Evolutionary conservation across 2,113 vertebrate species (phyloP), one percentile per base, ranked within the genome.

Genomic region (Catagonus wagneri): DNA sequence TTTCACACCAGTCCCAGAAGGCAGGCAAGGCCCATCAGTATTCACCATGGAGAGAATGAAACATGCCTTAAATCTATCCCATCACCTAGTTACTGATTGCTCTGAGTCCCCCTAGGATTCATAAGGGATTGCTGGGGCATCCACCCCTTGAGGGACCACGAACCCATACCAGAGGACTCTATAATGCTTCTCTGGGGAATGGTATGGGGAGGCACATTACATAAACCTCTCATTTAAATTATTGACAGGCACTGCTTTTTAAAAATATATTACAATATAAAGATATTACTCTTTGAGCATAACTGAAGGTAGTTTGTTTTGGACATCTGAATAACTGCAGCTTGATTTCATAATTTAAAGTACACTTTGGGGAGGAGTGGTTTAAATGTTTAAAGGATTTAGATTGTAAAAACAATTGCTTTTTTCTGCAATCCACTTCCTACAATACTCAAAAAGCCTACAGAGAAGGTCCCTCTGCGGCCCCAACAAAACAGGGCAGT

Each of bases 321-420:
- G 56, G 27, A 74, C 63, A 94, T 86, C 54, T 69, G 50, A 95
- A 74, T 79, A 95, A 78, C 13, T 72, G 22, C 12, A 79, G 2
- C 27, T 89, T 92, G 23, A 22, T 83, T 97, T 79, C 86, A 20
- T 87, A 52, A 60, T 14, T 50, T 80, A 50, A 94, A 68, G 19
- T 39, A 36, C 58, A 19, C 44, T 90, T 91, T 92, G 9, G 12
- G 71, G 50, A 76, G 44, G 15, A 95, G 75, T 92, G 6, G 36
- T 90, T 93, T 92, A 95, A 93, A 50, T 68, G 10, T 86, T 44
- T 93, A 27, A 75, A 94, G 19, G 16, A 63, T n/a, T 96, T 65
- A 60, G 15, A 58, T 27, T 72, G 6, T 61, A 58, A 78, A 89
- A 96, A 34, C 69, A 44, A 92, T 66, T 87, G 29, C 14, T 90